phyloP scores from a whole-genome alignment of 2,113 vertebrate species.

The Callipepla californica region DNA sequence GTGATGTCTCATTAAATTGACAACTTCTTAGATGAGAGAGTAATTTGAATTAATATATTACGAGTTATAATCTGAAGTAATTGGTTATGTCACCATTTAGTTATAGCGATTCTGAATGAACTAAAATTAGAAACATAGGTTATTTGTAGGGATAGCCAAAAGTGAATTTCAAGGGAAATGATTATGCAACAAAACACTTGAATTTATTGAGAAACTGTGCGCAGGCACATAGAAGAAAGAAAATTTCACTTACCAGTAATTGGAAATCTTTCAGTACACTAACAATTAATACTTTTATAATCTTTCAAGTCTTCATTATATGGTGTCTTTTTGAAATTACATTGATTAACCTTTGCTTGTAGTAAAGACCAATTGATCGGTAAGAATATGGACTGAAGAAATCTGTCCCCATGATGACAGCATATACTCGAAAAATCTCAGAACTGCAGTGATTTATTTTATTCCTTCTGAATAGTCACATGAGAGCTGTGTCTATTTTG shows the following conservation, averaged over 20 bases:
- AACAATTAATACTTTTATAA: neutral
- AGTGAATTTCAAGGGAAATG: neutral
- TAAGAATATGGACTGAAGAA: neutral
- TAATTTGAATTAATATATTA: neutral
- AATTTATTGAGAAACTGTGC: neutral
- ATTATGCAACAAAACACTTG: neutral
- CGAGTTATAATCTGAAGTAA: neutral
- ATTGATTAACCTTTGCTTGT: neutral
- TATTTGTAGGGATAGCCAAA: neutral
- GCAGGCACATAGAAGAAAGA: neutral
- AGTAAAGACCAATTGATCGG: neutral
- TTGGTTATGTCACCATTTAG: neutral
- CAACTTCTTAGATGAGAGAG: neutral
- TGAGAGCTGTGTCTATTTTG: neutral
- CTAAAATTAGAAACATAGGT: neutral
- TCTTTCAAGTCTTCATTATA: neutral
- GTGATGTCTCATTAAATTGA: slow-evolving; percentile 25
- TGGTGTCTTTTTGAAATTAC: neutral
- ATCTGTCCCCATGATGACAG: neutral
- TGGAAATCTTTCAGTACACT: neutral
- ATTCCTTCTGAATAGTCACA: neutral
- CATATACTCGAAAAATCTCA: neutral
- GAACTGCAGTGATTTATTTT: neutral
- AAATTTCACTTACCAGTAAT: rapidly evolving
- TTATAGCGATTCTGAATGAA: neutral